Evolutionary conservation across 2,113 vertebrate species (phyloP).

Genomic region (Blennius ocellaris): DNA sequence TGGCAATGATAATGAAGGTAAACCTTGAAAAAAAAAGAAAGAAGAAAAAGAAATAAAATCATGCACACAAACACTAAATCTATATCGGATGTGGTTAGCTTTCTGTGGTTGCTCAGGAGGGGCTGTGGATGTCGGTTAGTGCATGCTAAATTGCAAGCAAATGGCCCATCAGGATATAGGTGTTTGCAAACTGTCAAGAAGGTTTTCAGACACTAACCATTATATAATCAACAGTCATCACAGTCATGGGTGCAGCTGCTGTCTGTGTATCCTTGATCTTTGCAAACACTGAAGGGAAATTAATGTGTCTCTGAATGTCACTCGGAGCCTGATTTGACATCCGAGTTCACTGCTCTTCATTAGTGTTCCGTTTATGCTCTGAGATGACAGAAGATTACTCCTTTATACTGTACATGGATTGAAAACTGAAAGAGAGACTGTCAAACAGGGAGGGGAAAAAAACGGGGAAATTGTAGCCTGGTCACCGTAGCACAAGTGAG

Average conservation of each 20-base stretch:
- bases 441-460: background rate
- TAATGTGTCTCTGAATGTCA: background rate
- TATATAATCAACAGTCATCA: slow-evolving; percentile 26
- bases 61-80: slow-evolving; percentile 23
- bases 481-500: too few relatives aligned
- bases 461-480: background rate
- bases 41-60: background rate
- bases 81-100: slow-evolving; percentile 30
- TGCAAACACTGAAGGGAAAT: slow-evolving; percentile 1
- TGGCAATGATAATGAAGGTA: slow-evolving; percentile 69
- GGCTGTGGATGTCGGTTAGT: slow-evolving; percentile 18
- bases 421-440: background rate
- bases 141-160: slow-evolving; percentile 37
- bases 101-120: slow-evolving; percentile 9
- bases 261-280: background rate
- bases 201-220: slow-evolving; percentile 30
- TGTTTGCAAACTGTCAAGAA: slow-evolving; percentile 35
- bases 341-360: background rate
- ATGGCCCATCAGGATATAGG: slow-evolving; percentile 29
- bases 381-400: background rate
- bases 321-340: background rate
- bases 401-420: background rate
- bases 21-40: slow-evolving; percentile 27
- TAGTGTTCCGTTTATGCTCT: background rate
- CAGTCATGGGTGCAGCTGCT: background rate